Evolutionary conservation across 2,888 invertebrate genomes (phyloP).

Genomic region (Agrotis clavis): DNA sequence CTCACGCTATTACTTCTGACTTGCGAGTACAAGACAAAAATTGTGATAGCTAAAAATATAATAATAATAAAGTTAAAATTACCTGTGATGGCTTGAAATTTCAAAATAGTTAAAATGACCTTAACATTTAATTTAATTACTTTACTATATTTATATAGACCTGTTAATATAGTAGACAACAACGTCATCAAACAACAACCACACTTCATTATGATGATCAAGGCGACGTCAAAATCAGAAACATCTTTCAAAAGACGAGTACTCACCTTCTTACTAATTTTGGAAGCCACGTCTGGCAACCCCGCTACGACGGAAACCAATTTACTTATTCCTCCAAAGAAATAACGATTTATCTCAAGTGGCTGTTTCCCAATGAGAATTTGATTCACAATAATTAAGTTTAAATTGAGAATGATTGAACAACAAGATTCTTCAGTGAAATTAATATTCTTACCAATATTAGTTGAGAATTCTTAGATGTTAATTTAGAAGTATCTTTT

Average conservation of each 20-base stretch:
- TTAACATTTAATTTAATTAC: too few species aligned
- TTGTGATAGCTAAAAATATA: too few species aligned
- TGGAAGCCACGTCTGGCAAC: constrained; percentile 19
- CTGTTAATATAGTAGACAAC: background rate
- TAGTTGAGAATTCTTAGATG: constrained; percentile 29
- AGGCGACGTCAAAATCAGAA: background rate
- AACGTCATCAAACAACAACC: background rate
- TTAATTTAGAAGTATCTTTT: constrained; percentile 38
- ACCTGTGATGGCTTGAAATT: too few species aligned
- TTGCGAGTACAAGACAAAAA: too few species aligned
- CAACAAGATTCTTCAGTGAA: constrained; percentile 66
- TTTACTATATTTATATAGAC: too few species aligned
- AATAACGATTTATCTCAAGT: constrained; percentile 77
- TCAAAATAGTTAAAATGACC: too few species aligned
- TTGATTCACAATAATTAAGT: constrained; percentile 80
- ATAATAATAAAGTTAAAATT: too few species aligned
- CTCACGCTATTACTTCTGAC: too few species aligned
- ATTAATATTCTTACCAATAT: constrained; percentile 66
- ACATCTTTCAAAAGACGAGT: background rate
- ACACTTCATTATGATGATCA: background rate
- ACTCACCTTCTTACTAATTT: constrained; percentile 9
- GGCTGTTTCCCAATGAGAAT: constrained; percentile 72
- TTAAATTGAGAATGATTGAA: constrained; percentile 72
- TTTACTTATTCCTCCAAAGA: constrained; percentile 73
- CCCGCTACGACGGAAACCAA: constrained; percentile 66